These are phyloP conservation scores for Drosophila obscura DNA, from an alignment of 1,140 invertebrate genomes.

Conservation along the genomic window DNA sequence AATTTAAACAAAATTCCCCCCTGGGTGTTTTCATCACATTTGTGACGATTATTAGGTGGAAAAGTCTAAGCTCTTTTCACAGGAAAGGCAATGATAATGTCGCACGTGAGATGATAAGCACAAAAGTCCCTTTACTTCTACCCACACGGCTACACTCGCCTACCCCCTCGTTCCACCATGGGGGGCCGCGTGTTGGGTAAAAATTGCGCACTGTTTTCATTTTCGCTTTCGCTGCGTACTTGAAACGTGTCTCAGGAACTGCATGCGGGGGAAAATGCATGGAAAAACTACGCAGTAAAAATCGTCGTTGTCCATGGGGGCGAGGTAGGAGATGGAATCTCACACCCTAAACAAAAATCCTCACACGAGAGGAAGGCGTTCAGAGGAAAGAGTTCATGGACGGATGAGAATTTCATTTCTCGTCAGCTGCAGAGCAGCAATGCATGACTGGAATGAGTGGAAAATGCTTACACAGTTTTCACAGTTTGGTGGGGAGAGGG, in stretches of 20 bases:
- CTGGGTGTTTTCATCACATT: not conserved
- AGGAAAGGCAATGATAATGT: slow-evolving; percentile 2
- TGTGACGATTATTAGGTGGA: slow-evolving; percentile 3
- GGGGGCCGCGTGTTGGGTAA: not conserved
- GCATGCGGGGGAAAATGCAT: slow-evolving; percentile 38
- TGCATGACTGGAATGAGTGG: not conserved
- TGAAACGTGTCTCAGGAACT: slow-evolving; percentile 66
- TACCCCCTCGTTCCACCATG: slow-evolving; percentile 3
- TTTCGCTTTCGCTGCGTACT: slow-evolving; percentile 57
- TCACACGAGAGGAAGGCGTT: slow-evolving; percentile 46
- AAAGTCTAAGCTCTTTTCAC: too few species aligned
- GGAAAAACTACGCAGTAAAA: slow-evolving; percentile 73
- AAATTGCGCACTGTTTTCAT: slow-evolving; percentile 73
- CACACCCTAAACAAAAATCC: slow-evolving; percentile 32
- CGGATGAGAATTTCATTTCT: slow-evolving; percentile 10
- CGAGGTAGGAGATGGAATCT: too few species aligned
- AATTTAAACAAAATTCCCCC: not conserved
- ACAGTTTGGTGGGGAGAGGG: not conserved
- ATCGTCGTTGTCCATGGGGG: slow-evolving; percentile 8
- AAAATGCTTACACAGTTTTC: slow-evolving; percentile 3
- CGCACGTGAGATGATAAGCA: slow-evolving; percentile 32
- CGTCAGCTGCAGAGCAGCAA: slow-evolving; percentile 20
- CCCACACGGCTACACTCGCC: too few species aligned
- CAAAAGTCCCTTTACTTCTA: slow-evolving; percentile 14
- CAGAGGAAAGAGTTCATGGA: slow-evolving; percentile 54